Conservation (phyloP, 2,113 vertebrate genomes). For the Oreochromis tanganicae region DNA sequence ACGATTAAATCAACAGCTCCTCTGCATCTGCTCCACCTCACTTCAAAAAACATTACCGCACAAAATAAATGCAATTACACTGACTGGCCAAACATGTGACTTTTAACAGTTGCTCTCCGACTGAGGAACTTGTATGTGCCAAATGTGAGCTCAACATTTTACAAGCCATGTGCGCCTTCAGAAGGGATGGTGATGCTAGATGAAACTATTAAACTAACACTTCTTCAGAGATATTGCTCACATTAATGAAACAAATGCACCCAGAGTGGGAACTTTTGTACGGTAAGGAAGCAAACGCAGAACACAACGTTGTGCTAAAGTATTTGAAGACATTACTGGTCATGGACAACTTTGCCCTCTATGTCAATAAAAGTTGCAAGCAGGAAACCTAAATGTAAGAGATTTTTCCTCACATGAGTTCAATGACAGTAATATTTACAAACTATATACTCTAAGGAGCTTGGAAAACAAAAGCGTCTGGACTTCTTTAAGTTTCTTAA, state of each 20-base stretch:
- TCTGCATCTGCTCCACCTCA: background rate
- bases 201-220: background rate
- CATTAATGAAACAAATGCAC: background rate
- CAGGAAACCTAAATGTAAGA: background rate
- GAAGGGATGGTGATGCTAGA: background rate
- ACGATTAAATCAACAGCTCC: background rate
- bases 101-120: background rate
- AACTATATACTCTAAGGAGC: background rate
- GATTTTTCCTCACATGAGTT: background rate
- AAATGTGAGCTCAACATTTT: constrained; percentile 37
- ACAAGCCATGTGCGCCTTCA: background rate
- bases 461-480: background rate
- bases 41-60: background rate
- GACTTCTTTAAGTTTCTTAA: background rate
- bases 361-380: background rate
- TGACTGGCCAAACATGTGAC: background rate
- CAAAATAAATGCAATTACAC: background rate
- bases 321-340: background rate
- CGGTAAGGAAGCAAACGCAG: background rate
- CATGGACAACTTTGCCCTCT: background rate
- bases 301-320: background rate
- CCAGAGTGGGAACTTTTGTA: background rate
- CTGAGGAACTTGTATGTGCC: background rate
- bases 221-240: background rate
- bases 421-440: background rate